These are phyloP conservation scores for Meliscaeva auricollis DNA, from an alignment of 2,888 invertebrate genomes.

Conservation along the genomic window DNA sequence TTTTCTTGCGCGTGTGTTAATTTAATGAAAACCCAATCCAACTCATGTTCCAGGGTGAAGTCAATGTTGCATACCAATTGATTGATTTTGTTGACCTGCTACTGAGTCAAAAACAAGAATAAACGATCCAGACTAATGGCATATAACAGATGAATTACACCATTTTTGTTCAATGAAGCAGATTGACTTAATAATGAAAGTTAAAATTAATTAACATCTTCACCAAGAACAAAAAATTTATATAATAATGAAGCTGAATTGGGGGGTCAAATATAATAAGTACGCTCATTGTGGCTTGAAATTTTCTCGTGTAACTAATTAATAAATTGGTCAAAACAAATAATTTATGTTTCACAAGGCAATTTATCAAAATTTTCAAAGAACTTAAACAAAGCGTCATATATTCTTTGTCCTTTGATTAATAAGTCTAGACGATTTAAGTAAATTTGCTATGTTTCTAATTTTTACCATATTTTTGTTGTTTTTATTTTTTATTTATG, in stretches of 20 bases:
- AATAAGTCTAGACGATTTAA: slow-evolving; percentile 1
- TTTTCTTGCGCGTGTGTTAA: slow-evolving; percentile 53
- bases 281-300: no score
- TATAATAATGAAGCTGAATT: no score
- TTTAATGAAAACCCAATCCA: slow-evolving; percentile 4
- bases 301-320: no score
- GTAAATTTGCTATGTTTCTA: not conserved
- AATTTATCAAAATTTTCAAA: no score
- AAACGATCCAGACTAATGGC: not conserved
- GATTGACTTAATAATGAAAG: not conserved
- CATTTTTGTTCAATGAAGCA: not conserved
- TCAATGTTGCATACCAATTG: slow-evolving; percentile 14
- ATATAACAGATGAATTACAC: no score
- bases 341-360: no score
- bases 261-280: no score
- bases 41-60: not conserved
- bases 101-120: not conserved
- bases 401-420: not conserved
- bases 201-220: not conserved
- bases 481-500: not conserved
- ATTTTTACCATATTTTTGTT: not conserved
- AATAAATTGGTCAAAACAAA: no score
- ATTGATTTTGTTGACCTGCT: not conserved
- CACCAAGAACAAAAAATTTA: no score
- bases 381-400: not conserved